phyloP scores from a whole-genome alignment of 2,113 vertebrate species.

The Pandion haliaetus region DNA sequence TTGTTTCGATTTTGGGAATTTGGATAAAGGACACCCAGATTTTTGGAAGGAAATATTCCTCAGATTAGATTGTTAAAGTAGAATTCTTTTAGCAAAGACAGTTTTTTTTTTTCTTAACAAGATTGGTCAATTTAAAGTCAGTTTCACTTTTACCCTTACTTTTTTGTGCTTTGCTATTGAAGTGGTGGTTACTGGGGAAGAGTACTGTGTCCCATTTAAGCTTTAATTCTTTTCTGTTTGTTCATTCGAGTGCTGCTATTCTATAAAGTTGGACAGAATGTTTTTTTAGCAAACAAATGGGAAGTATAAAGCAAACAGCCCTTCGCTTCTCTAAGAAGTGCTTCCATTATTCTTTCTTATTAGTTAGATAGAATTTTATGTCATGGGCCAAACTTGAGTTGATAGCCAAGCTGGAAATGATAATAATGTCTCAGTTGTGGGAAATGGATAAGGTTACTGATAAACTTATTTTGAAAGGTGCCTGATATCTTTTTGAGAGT shows the following conservation, averaged over 20 bases:
- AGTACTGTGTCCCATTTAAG: not conserved
- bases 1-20: not conserved
- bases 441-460: slow-evolving; percentile 5
- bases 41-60: not conserved
- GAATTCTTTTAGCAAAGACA: not conserved
- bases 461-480: slow-evolving; percentile 14
- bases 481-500: not conserved
- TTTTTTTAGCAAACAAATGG: slow-evolving; percentile 51
- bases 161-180: not conserved
- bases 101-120: not conserved
- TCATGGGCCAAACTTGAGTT: not conserved
- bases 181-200: not conserved
- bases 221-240: slow-evolving; percentile 18
- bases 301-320: slow-evolving; percentile 31
- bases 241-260: not conserved
- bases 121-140: not conserved
- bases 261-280: slow-evolving; percentile 15
- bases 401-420: not conserved
- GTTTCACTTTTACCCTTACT: not conserved
- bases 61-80: not conserved
- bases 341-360: slow-evolving; percentile 25
- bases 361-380: slow-evolving; percentile 7
- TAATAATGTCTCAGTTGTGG: not conserved
- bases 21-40: not conserved
- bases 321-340: slow-evolving; percentile 25